Conservation (phyloP, 2,797 vertebrate species). For the Miichthys miiuy region DNA sequence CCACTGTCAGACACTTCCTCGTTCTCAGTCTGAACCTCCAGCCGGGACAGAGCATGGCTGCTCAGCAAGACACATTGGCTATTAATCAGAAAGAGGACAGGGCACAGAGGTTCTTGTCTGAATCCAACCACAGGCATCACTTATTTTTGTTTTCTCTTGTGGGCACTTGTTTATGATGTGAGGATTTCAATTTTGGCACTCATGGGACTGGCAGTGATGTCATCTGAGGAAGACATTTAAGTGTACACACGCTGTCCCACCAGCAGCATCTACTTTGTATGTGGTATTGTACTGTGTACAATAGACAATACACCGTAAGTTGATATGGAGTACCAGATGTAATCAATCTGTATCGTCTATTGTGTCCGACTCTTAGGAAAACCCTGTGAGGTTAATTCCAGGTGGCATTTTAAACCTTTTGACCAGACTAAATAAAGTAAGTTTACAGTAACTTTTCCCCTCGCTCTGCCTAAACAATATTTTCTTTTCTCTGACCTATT, state of each 20-base stretch:
- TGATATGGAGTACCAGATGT: not conserved
- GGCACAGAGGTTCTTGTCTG: constrained; percentile 18
- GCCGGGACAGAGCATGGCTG: constrained; percentile 43
- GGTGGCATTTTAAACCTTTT: not conserved
- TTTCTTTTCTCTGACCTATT: constrained; percentile 3
- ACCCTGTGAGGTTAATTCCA: not conserved
- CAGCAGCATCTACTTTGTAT: not conserved
- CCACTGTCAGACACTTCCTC: constrained; percentile 58
- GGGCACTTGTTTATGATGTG: constrained; percentile 29
- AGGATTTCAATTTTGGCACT: constrained; percentile 25
- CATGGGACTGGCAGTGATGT: not conserved
- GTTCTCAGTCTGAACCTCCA: constrained; percentile 54
- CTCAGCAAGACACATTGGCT: constrained; percentile 54
- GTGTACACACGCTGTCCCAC: not conserved
- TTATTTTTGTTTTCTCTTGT: constrained; percentile 32
- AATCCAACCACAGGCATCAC: constrained; percentile 30
- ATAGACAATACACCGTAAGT: not conserved
- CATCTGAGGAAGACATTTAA: constrained; percentile 11
- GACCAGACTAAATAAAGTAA: not conserved
- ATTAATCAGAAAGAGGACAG: constrained; percentile 64
- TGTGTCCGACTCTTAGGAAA: not conserved
- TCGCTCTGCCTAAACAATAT: not conserved
- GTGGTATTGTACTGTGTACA: not conserved
- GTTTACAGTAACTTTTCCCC: not conserved
- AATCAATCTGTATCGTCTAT: not conserved